A percentile compares a stretch with the other conserved stretches of the same genome.
These are phyloP conservation scores for Drosophila biarmipes DNA, from an alignment of 1,140 invertebrate genomes.

Conservation along the genomic window DNA sequence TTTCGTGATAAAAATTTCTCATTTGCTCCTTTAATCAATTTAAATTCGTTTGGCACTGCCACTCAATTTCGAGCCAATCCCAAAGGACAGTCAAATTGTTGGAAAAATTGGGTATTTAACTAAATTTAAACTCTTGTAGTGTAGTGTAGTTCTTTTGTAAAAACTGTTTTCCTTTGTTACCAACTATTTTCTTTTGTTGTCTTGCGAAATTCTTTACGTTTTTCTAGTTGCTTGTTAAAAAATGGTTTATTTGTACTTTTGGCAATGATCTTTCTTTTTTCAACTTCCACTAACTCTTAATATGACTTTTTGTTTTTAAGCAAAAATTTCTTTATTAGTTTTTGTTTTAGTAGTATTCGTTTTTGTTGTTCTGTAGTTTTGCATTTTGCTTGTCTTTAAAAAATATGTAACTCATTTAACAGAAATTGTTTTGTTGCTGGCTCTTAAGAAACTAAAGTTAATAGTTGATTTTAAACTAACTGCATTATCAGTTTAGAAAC, in stretches of 20 bases:
- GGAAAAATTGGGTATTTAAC: constrained; percentile 26
- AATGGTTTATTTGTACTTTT: constrained; percentile 83
- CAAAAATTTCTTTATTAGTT: constrained; percentile 62
- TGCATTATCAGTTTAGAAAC: constrained; percentile 50
- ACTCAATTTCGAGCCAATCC: constrained; percentile 31
- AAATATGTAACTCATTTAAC: constrained; percentile 73
- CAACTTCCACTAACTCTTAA: constrained; percentile 53
- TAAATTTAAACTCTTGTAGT: constrained; percentile 29
- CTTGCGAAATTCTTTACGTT: constrained; percentile 76
- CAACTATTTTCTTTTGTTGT: constrained; percentile 67
- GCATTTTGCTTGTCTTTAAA: constrained; percentile 50
- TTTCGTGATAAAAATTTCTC: constrained; percentile 25
- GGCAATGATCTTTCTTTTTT: constrained; percentile 77
- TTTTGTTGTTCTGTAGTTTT: constrained; percentile 67
- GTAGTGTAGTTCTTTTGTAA: constrained; percentile 50
- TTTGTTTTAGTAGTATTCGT: constrained; percentile 57
- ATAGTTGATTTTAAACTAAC: constrained; percentile 61
- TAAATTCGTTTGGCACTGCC: constrained; percentile 60
- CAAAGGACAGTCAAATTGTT: constrained; percentile 67
- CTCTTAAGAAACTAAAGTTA: constrained; percentile 66
- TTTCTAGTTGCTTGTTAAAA: constrained; percentile 75
- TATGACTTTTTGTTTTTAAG: constrained; percentile 42
- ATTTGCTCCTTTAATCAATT: constrained; percentile 44
- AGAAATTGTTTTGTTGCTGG: constrained; percentile 47
- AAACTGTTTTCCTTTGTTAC: constrained; percentile 57